phyloP scores from a whole-genome alignment of 2,888 invertebrate genomes.

The Mycalesis mineus region DNA sequence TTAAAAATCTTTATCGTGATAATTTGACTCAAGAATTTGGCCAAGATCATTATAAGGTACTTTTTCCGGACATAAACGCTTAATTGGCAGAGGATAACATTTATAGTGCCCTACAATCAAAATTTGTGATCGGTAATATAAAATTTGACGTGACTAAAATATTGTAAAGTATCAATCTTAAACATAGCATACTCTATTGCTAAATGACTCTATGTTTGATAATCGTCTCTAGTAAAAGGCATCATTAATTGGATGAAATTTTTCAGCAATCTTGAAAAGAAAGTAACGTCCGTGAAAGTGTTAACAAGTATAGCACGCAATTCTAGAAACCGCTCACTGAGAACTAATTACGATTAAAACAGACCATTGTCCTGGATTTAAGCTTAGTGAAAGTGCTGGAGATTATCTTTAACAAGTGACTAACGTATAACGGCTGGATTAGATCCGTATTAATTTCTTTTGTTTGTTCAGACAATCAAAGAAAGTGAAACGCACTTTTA shows the following conservation, averaged over 20 bases:
- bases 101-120: too few species aligned
- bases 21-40: too few species aligned
- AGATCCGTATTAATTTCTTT: slow-evolving; percentile 2
- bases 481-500: neutral
- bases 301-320: slow-evolving; percentile 25
- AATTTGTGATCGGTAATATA: too few species aligned
- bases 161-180: too few species aligned
- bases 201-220: too few species aligned
- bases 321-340: slow-evolving; percentile 26
- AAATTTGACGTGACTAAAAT: too few species aligned
- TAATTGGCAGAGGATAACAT: too few species aligned
- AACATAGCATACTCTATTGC: too few species aligned
- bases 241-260: slow-evolving; percentile 1
- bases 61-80: too few species aligned
- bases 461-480: slow-evolving; percentile 5
- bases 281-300: slow-evolving; percentile 22
- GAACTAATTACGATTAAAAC: slow-evolving; percentile 25
- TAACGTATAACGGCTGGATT: slow-evolving; percentile 10
- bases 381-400: slow-evolving; percentile 26
- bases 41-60: too few species aligned
- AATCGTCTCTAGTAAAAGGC: neutral
- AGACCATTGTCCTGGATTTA: slow-evolving; percentile 26
- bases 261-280: slow-evolving; percentile 9
- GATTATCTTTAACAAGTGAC: slow-evolving; percentile 16
- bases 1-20: too few species aligned